phyloP scores from a whole-genome alignment of 2,113 vertebrate genomes.

The Oxyruncus cristatus region DNA sequence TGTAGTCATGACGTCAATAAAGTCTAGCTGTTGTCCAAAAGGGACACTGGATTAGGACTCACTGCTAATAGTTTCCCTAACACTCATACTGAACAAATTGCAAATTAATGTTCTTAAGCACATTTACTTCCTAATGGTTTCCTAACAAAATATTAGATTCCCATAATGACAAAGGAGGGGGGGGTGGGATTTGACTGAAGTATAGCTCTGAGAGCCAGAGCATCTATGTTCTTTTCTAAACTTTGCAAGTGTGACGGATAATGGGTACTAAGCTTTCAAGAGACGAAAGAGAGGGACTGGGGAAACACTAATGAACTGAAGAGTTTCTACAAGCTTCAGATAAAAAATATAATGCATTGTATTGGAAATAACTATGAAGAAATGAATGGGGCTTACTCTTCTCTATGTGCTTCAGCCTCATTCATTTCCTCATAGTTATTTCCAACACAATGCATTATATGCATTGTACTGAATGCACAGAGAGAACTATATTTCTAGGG shows the following conservation, averaged over 20 bases:
- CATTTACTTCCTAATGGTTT: background rate
- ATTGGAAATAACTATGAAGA: background rate
- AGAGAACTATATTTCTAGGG: background rate
- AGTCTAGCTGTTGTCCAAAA: background rate
- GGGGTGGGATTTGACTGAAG: background rate
- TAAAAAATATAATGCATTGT: background rate
- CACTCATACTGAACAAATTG: background rate
- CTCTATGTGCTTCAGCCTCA: background rate
- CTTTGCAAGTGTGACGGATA: background rate
- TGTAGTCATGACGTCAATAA: background rate
- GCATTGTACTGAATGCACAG: background rate
- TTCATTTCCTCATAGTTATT: too few relatives aligned
- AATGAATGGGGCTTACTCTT: background rate
- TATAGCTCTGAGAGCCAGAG: background rate
- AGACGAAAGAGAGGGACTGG: background rate
- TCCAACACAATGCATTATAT: too few relatives aligned
- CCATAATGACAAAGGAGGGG: background rate
- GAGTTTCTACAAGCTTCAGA: background rate
- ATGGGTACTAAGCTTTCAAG: background rate
- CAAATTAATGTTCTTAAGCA: background rate
- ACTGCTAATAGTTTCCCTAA: background rate
- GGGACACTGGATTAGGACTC: background rate
- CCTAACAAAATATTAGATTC: background rate
- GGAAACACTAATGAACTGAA: background rate
- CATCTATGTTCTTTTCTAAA: background rate